Evolutionary conservation across 1,140 invertebrate species (phyloP), one percentile per base, ranked within the genome.

Genomic region (Cataglyphis hispanica): DNA sequence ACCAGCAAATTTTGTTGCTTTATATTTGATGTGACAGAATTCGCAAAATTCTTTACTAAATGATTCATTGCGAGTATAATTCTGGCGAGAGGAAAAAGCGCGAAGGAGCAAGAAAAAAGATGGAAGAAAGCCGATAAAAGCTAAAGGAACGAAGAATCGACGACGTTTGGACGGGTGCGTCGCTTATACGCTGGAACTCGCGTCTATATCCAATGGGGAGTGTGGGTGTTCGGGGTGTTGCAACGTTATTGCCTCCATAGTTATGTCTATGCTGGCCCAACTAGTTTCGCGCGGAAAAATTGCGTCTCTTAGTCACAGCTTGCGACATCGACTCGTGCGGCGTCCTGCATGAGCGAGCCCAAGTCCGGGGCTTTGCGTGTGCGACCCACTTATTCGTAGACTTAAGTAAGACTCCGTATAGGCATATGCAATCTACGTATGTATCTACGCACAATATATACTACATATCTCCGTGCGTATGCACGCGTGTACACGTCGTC

Each of bases 271-370:
- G 89, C 85, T 90, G 76, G 87, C 64, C 88, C 92, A 89, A 93
- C 93, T 92, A 93, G 93, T 94, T 93, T 91, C 78, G 85, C 89
- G 86, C 53, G 66, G 90, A 94, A 94, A 94, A 94, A 93, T 93
- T 89, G 92, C 91, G 90, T 85, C 93, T 93, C 92, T 94, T 93
- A 93, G 93, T 94, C 93, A 93, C 91, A 92, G 86, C 89, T 89
- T 91, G 91, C 91, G 90, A 91, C 88, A 90, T 77, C 87, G 89
- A 66, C 87, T 91, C 88, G 84, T 76, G 88, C 72, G 87, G 87
- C 89, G 90, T 92, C 89, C 89, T 92, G 91, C 92, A 91, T 88
- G 91, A 93, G 87, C 92, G 91, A 91, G 69, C 72, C 70, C 86
- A 67, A 85, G 92, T 83, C 89, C 89, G 87, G 90, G 89, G 90